Evolutionary conservation across 2,113 vertebrate species (phyloP).

Genomic region (Chauna torquata): DNA sequence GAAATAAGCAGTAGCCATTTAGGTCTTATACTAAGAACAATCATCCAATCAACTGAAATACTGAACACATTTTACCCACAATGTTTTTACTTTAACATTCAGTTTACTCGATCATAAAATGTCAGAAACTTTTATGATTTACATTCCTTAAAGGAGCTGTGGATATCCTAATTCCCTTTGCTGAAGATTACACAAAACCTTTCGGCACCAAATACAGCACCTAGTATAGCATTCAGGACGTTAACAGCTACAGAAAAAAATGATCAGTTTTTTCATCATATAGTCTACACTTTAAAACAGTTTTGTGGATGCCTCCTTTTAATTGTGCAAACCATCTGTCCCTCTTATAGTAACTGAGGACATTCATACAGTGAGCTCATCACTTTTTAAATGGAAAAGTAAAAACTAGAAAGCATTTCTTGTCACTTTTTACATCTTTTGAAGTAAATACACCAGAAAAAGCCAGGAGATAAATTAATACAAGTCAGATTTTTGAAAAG

Average conservation of each 20-base stretch:
- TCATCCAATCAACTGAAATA: not conserved
- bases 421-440: not conserved
- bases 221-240: not conserved
- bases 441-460: not conserved
- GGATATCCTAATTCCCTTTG: not conserved
- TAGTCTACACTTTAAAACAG: not conserved
- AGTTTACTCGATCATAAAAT: not conserved
- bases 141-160: not conserved
- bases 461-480: not conserved
- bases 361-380: not conserved
- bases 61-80: not conserved
- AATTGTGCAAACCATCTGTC: not conserved
- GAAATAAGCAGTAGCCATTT: not conserved
- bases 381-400: not conserved
- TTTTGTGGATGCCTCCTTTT: not conserved
- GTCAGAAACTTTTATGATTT: not conserved
- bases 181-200: slow-evolving; percentile 2
- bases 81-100: not conserved
- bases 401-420: not conserved
- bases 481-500: not conserved
- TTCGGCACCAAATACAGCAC: not conserved
- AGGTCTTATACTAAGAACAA: not conserved
- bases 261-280: not conserved
- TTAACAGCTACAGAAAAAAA: not conserved
- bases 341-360: not conserved